Evolutionary conservation across 2,113 vertebrate genomes (phyloP).

Genomic region (Scytalopus superciliaris): DNA sequence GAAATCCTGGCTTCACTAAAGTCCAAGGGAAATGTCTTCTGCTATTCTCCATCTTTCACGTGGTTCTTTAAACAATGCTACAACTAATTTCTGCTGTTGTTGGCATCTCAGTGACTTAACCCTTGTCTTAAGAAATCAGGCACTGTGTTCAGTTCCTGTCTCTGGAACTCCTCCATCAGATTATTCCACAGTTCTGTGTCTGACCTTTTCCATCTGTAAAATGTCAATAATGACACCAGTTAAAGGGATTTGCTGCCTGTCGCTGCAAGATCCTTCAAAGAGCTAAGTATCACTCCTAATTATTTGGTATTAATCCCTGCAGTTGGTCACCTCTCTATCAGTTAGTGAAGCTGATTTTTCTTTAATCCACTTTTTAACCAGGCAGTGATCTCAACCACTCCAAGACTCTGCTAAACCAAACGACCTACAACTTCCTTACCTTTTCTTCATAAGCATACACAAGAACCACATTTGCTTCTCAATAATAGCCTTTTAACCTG

Average conservation of each 20-base stretch:
- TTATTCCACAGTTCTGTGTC: not conserved
- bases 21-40: not conserved
- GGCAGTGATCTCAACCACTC: not conserved
- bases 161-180: not conserved
- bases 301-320: not conserved
- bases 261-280: not conserved
- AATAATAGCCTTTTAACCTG: not conserved
- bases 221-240: not conserved
- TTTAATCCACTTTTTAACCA: not conserved
- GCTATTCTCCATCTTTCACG: not conserved
- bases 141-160: not conserved
- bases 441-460: not conserved
- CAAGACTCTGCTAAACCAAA: not conserved
- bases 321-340: not conserved
- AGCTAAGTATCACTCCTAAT: not conserved
- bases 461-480: not conserved
- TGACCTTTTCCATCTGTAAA: not conserved
- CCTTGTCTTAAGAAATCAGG: not conserved
- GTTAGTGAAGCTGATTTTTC: not conserved
- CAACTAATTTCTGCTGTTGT: not conserved
- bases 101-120: not conserved
- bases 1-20: not conserved
- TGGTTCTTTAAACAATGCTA: not conserved
- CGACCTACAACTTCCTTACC: not conserved
- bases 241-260: not conserved